Conservation (phyloP, 1,140 invertebrate species). For the Drosophila arizonae region DNA sequence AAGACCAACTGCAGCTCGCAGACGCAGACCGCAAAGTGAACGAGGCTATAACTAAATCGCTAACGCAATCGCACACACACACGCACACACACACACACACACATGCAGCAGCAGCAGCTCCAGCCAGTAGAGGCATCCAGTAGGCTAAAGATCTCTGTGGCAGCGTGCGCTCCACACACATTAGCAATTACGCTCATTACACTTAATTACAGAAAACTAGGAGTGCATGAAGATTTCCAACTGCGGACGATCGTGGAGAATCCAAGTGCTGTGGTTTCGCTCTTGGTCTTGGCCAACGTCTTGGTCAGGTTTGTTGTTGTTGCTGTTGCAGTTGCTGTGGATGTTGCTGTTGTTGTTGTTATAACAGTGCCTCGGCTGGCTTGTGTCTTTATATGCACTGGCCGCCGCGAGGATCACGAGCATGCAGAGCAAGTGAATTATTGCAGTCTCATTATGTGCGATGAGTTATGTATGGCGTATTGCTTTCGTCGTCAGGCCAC, state of each 20-base stretch:
- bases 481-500: conserved; percentile 78
- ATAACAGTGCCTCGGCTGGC: conserved; percentile 47
- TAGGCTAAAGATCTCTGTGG: conserved; percentile 32
- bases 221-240: conserved; percentile 81
- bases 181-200: conserved; percentile 83
- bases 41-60: conserved; percentile 68
- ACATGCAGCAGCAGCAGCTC: neutral
- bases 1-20: conserved; percentile 15
- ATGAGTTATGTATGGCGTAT: conserved; percentile 83
- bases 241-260: conserved; percentile 48
- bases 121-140: neutral
- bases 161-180: conserved; percentile 73
- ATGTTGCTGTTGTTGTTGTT: conserved; percentile 40
- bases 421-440: conserved; percentile 82
- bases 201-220: conserved; percentile 83
- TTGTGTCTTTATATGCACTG: conserved; percentile 58
- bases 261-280: conserved; percentile 32
- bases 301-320: conserved; percentile 14
- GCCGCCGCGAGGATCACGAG: conserved; percentile 62
- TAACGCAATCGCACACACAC: conserved; percentile 25
- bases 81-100: too few species aligned
- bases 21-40: conserved; percentile 11
- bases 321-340: conserved; percentile 27
- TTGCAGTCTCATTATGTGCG: conserved; percentile 83
- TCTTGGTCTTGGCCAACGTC: conserved; percentile 2